phyloP scores from a whole-genome alignment of 2,797 vertebrate species.

The Lerista edwardsae region DNA sequence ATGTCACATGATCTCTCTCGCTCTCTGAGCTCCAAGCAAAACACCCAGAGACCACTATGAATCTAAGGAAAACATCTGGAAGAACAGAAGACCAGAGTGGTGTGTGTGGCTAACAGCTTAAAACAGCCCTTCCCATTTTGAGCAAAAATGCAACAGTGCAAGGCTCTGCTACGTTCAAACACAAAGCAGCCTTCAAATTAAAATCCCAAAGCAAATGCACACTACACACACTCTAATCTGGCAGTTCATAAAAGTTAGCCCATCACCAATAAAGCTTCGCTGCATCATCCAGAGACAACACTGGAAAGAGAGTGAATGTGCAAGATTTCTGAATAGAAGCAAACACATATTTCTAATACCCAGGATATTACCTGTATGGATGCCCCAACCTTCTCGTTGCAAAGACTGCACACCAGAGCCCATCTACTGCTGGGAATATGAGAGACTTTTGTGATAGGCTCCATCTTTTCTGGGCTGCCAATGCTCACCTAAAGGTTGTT shows the following conservation, averaged over 20 bases:
- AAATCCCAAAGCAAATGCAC: neutral
- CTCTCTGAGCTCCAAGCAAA: neutral
- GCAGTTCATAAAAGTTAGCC: neutral
- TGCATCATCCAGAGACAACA: neutral
- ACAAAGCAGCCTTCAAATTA: neutral
- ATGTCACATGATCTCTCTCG: neutral
- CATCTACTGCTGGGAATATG: constrained; percentile 97
- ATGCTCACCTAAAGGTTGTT: constrained; percentile 85
- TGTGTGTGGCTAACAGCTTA: neutral
- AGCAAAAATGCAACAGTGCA: neutral
- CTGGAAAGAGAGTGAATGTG: neutral
- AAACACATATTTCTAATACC: neutral
- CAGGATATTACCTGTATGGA: constrained; percentile 88
- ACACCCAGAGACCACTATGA: neutral
- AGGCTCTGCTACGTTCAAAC: neutral
- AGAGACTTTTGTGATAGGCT: constrained; percentile 97
- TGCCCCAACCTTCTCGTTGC: constrained; percentile 94
- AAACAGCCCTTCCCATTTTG: neutral
- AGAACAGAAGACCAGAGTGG: neutral
- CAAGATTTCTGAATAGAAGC: neutral
- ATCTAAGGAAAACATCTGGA: neutral
- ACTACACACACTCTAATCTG: neutral
- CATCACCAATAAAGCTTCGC: neutral
- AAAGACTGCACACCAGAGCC: constrained; percentile 95
- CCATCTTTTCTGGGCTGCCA: constrained; percentile 98